phyloP scores from a whole-genome alignment of 2,797 vertebrate species.

The Rhynchonycteris naso region DNA sequence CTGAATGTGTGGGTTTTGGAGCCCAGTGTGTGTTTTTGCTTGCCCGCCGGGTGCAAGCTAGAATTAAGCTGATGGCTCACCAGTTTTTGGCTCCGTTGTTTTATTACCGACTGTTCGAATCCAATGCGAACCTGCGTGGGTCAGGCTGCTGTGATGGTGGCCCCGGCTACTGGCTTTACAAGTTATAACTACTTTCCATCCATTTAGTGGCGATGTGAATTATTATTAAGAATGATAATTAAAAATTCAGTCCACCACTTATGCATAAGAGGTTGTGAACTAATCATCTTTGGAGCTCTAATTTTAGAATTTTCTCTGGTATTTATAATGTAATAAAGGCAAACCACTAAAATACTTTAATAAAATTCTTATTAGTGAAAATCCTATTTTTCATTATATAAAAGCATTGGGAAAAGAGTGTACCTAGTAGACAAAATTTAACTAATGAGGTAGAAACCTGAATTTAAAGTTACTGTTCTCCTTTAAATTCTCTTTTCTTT shows the following conservation, averaged over 20 bases:
- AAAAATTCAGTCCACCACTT: constrained; percentile 10
- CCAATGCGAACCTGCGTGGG: no score
- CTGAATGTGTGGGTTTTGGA: no score
- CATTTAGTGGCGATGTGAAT: constrained; percentile 14
- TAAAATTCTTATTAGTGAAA: constrained; percentile 12
- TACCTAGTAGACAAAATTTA: constrained; percentile 19
- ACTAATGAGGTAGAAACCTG: background rate
- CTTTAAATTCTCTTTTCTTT: constrained; percentile 48
- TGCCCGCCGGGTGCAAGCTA: no score
- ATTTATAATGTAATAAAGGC: constrained; percentile 12
- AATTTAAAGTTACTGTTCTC: constrained; percentile 50
- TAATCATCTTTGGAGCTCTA: background rate
- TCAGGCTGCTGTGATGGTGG: no score
- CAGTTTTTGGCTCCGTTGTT: no score
- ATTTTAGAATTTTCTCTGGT: constrained; percentile 39
- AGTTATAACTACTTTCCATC: constrained; percentile 21
- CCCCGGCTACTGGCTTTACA: no score
- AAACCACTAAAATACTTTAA: constrained; percentile 29
- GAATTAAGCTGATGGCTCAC: no score
- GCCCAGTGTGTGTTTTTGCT: no score
- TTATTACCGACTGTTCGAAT: no score
- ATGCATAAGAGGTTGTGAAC: background rate
- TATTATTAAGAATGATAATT: constrained; percentile 52
- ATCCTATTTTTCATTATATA: constrained; percentile 9
- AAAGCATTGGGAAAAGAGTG: constrained; percentile 10